Conservation (phyloP, 2,113 vertebrate species). For the Papio anubis region DNA sequence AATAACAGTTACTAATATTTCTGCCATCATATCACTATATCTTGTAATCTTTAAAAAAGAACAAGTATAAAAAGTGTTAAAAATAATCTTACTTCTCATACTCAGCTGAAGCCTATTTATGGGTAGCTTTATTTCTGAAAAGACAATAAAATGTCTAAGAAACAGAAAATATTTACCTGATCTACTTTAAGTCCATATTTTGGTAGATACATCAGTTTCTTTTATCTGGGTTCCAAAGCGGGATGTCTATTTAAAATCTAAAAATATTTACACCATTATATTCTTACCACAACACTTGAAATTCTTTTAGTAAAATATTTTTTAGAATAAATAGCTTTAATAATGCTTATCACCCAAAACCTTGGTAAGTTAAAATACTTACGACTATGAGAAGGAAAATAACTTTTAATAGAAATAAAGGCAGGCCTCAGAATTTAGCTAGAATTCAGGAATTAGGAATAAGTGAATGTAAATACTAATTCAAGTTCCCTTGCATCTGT, state of each 20-base stretch:
- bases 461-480: constrained; percentile 86
- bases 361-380: constrained; percentile 44
- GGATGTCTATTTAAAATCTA: constrained; percentile 98
- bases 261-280: constrained; percentile 70
- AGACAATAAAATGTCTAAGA: constrained; percentile 40
- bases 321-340: constrained; percentile 42
- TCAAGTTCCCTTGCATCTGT: constrained; percentile 94
- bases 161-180: constrained; percentile 84
- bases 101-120: neutral
- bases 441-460: constrained; percentile 27
- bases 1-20: constrained; percentile 91
- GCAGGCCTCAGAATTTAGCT: constrained; percentile 6
- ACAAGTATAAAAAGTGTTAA: constrained; percentile 56
- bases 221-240: constrained; percentile 98
- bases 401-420: constrained; percentile 52
- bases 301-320: constrained; percentile 34
- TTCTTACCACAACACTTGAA: constrained; percentile 43
- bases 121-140: constrained; percentile 11
- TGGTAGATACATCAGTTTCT: constrained; percentile 92
- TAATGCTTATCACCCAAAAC: constrained; percentile 21
- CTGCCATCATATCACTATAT: constrained; percentile 87
- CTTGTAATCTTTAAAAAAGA: constrained; percentile 87
- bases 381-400: neutral
- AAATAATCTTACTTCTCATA: constrained; percentile 51
- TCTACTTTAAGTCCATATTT: constrained; percentile 92